Percentiles rank a stretch among this genome's conserved stretches.
Evolutionary conservation across 2,888 invertebrate species (phyloP).

Genomic region (Epinotia nisella): DNA sequence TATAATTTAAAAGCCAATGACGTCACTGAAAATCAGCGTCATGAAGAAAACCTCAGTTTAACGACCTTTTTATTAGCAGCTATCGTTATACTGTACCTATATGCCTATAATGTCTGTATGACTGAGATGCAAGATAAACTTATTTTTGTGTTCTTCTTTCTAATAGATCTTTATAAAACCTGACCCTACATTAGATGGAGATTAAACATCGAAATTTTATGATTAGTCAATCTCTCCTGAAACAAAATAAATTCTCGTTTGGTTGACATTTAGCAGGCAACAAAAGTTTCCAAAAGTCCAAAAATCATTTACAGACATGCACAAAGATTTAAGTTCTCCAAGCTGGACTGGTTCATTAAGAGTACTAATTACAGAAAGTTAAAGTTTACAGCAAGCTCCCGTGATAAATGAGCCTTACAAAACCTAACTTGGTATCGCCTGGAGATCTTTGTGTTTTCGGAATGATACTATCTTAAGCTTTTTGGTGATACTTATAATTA

Average conservation of each 20-base stretch:
- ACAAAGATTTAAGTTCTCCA: conserved; percentile 22
- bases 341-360: conserved; percentile 41
- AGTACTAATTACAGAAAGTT: conserved; percentile 42
- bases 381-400: conserved; percentile 39
- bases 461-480: conserved; percentile 19
- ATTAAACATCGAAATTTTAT: neutral
- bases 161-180: no score
- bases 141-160: no score
- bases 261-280: neutral
- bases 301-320: conserved; percentile 16
- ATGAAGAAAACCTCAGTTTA: no score
- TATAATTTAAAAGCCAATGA: no score
- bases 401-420: conserved; percentile 42
- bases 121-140: no score
- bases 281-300: neutral
- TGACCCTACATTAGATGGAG: no score
- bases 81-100: no score
- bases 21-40: no score
- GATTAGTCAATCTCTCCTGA: neutral
- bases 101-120: no score
- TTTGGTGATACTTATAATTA: conserved; percentile 19
- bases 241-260: neutral
- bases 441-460: conserved; percentile 28
- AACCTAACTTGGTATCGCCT: conserved; percentile 35
- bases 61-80: no score